Percentiles rank a stretch among this genome's conserved stretches.
phyloP scores from a whole-genome alignment of 2,797 vertebrate species.

The Threskiornis aethiopicus region DNA sequence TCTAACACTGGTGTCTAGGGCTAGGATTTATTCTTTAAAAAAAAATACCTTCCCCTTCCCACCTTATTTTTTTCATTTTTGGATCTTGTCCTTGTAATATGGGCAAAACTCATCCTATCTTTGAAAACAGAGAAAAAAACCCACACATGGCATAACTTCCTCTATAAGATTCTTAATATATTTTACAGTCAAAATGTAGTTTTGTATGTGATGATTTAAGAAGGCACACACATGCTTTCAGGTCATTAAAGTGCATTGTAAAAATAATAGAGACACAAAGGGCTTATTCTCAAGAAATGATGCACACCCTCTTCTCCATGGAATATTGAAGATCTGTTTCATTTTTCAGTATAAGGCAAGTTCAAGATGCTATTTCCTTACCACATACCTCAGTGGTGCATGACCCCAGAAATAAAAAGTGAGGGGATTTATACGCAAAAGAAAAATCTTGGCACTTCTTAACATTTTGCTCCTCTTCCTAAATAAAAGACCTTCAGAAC shows the following conservation, averaged over 20 bases:
- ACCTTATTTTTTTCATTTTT: constrained; percentile 34
- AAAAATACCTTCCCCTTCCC: constrained; percentile 25
- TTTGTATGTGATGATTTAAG: constrained; percentile 47
- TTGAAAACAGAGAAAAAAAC: constrained; percentile 45
- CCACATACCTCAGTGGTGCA: constrained; percentile 42
- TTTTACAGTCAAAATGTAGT: constrained; percentile 68
- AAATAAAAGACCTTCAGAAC: constrained; percentile 48
- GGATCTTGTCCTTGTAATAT: constrained; percentile 45
- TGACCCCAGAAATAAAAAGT: constrained; percentile 22
- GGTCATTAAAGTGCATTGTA: constrained; percentile 56
- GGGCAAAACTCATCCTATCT: constrained; percentile 43
- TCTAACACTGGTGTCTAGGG: constrained; percentile 39
- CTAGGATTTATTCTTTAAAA: constrained; percentile 10
- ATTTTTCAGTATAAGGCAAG: constrained; percentile 58
- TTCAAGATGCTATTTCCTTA: constrained; percentile 60
- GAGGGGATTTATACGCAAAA: constrained; percentile 20
- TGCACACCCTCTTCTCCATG: constrained; percentile 23
- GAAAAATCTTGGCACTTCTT: constrained; percentile 39
- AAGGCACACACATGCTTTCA: constrained; percentile 55
- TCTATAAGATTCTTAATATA: constrained; percentile 65
- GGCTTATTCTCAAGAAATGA: constrained; percentile 48
- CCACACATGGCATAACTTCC: constrained; percentile 57
- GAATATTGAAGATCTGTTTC: constrained; percentile 57
- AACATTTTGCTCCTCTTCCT: constrained; percentile 38
- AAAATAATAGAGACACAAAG: constrained; percentile 67